Evolutionary conservation across 2,888 invertebrate species (phyloP), one percentile per base, ranked within the genome.

Genomic region (Heliconius erato): DNA sequence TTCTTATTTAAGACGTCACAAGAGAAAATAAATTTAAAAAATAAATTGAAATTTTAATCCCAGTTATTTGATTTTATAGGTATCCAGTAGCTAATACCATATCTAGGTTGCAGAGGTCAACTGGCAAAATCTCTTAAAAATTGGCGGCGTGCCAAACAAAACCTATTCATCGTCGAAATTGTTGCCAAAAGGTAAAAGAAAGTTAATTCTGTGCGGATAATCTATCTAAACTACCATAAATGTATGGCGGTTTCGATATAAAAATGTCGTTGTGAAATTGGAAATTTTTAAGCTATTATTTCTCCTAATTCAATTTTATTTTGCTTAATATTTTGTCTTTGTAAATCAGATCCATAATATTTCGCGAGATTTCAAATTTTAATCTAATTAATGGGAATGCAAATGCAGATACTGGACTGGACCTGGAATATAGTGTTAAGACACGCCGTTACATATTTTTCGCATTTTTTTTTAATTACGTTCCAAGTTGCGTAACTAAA

Each of bases 131-230:
- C 79, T 84, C 78, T 82, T 79, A 82, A 79, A 84, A 79, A 79
- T 84, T 83, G 84, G 84, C 83, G 54, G 68, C 63, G 69, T 78
- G 84, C 84, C 84, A 83, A 84, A 83, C 79, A 83, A 84, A 83
- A 78, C 81, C 77, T 81, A 84, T 81, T 81, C 83, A 83, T 80
- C 74, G 79, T 78, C 77, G 77, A 69, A 79, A 83, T 69, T 69
- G 83, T 83, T 83, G 84, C 84, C 84, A 81, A 83, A 84, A 84
- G 69, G 79, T 63, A 67, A 68, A 76, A 80, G 79, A 82, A 81
- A 78, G n/a, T 69, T 65, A 65, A 81, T 74, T 65, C 78, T 35
- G 77, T 49, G 71, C 44, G 71, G 65, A 69, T 80, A 71, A 77
- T 77, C 77, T 81, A 71, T 72, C 23, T 81, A 78, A 65, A 19